These are phyloP conservation scores for Corvus cornix DNA, from an alignment of 2,113 vertebrate species.

Conservation along the genomic window DNA sequence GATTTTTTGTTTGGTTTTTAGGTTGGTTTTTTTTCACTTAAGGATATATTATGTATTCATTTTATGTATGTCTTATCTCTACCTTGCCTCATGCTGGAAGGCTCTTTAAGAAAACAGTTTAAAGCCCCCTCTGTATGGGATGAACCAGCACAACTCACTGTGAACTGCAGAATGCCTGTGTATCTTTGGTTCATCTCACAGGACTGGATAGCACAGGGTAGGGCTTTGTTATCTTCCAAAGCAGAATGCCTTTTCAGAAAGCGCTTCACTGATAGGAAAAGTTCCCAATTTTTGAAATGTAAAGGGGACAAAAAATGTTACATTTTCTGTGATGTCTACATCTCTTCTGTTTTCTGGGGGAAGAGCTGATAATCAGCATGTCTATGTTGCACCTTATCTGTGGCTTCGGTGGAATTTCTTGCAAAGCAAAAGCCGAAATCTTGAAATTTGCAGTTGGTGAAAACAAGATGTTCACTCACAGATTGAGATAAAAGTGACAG, in stretches of 20 bases:
- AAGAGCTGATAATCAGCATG: background rate
- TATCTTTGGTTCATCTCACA: background rate
- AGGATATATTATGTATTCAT: background rate
- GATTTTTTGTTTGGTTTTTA: background rate
- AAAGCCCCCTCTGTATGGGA: background rate
- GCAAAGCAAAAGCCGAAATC: background rate
- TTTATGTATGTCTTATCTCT: background rate
- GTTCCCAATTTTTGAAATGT: background rate
- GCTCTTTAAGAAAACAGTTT: background rate
- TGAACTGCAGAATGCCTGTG: background rate
- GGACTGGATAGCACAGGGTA: background rate
- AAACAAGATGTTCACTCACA: background rate
- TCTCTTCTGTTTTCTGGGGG: background rate
- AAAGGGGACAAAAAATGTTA: background rate
- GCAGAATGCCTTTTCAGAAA: background rate
- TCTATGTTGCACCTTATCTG: background rate
- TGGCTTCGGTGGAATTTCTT: background rate
- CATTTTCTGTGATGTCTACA: background rate
- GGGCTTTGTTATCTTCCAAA: background rate
- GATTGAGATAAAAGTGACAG: background rate
- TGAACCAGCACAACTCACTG: background rate
- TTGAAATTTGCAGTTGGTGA: background rate
- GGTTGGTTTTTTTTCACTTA: background rate
- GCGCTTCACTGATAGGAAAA: background rate
- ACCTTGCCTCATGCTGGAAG: background rate